phyloP scores from a whole-genome alignment of 2,888 invertebrate genomes.

The Ichneumon xanthorius region DNA sequence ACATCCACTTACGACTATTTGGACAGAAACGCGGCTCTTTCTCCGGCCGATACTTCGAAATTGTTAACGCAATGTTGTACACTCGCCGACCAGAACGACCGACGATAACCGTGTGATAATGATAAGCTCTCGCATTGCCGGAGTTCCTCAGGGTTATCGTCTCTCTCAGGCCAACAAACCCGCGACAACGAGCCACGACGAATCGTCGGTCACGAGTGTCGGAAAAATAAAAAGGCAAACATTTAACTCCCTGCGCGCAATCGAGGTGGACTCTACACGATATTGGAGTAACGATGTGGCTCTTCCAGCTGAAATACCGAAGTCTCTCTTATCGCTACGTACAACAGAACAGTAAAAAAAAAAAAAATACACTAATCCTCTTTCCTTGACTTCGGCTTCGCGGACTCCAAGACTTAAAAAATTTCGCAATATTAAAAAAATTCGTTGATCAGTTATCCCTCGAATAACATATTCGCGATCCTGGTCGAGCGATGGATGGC shows the following conservation, averaged over 20 bases:
- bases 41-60: slow-evolving; percentile 66
- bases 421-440: not conserved
- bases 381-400: not conserved
- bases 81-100: slow-evolving; percentile 63
- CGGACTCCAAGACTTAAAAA: not conserved
- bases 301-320: not conserved
- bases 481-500: slow-evolving; percentile 51
- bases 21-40: slow-evolving; percentile 35
- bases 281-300: slow-evolving; percentile 12
- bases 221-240: slow-evolving; percentile 42
- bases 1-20: not conserved
- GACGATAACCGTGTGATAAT: slow-evolving; percentile 83
- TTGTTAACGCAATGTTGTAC: slow-evolving; percentile 64
- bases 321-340: not conserved
- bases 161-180: slow-evolving; percentile 83
- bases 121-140: slow-evolving; percentile 83
- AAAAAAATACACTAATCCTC: not conserved
- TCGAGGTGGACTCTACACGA: slow-evolving; percentile 36
- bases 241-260: slow-evolving; percentile 28
- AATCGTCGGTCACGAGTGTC: slow-evolving; percentile 40
- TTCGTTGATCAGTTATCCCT: not conserved
- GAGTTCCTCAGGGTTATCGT: slow-evolving; percentile 84
- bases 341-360: not conserved
- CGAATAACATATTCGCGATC: not conserved
- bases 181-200: slow-evolving; percentile 64